Evolutionary conservation across 2,888 invertebrate species (phyloP).

Genomic region (Lomographa bimaculata): DNA sequence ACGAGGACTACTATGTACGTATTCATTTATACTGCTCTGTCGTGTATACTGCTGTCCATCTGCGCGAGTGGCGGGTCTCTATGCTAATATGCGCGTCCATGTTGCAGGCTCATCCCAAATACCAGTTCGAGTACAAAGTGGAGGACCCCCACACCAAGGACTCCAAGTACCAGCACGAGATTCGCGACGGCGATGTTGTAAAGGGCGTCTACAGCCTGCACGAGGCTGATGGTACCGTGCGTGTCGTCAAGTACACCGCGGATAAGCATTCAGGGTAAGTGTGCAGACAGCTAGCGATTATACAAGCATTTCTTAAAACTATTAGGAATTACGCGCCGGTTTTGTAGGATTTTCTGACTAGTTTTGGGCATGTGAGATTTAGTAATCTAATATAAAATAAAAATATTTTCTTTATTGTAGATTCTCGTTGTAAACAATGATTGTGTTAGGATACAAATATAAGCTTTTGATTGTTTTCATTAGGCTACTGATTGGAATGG

Average conservation of each 20-base stretch:
- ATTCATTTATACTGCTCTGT: conserved; percentile 3
- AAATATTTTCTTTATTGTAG: no score
- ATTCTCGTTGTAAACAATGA: no score
- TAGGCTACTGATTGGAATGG: no score
- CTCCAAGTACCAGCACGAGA: conserved; percentile 71
- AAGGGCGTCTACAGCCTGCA: conserved; percentile 59
- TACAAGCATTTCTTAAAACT: no score
- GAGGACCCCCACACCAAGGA: conserved; percentile 34
- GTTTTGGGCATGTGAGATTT: no score
- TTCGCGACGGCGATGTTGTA: conserved; percentile 71
- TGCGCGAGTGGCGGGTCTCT: background rate
- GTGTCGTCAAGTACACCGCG: conserved; percentile 75
- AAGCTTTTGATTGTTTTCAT: no score
- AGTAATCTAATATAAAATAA: no score
- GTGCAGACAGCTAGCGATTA: no score
- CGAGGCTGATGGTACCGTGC: conserved; percentile 74
- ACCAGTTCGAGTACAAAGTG: conserved; percentile 43
- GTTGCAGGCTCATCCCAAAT: conserved; percentile 26
- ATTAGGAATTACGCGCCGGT: no score
- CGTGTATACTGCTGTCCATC: conserved; percentile 2
- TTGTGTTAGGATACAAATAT: no score
- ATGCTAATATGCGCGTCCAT: background rate
- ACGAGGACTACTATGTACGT: conserved; percentile 22
- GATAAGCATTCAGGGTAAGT: conserved; percentile 69
- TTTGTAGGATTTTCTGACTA: no score